phyloP scores from a whole-genome alignment of 2,888 invertebrate species.

The Epicampocera succincta region DNA sequence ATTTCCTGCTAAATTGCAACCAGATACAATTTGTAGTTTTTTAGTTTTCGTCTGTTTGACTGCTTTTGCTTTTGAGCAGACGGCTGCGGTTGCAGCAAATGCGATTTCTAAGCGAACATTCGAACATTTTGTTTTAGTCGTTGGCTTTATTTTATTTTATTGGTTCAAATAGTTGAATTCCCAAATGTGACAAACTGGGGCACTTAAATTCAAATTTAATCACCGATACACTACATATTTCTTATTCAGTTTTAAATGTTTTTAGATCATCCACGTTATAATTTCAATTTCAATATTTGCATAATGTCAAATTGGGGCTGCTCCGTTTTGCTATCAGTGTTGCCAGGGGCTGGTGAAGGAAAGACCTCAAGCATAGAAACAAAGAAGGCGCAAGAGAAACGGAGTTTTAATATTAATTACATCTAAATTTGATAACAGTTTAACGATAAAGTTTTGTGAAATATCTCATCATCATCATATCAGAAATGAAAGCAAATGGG shows the following conservation, averaged over 20 bases:
- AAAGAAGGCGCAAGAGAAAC: no score
- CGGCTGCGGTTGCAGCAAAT: not conserved
- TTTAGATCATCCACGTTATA: not conserved
- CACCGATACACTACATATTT: constrained; percentile 24
- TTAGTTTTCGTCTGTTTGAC: constrained; percentile 27
- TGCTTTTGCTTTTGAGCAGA: constrained; percentile 6
- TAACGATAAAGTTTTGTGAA: no score
- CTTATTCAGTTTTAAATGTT: constrained; percentile 31
- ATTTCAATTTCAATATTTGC: constrained; percentile 51
- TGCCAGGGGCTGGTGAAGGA: no score
- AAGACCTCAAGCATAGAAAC: no score
- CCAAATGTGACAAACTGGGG: constrained; percentile 57
- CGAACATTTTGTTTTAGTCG: not conserved
- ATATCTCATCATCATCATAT: no score
- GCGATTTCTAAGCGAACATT: no score
- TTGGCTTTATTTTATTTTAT: constrained; percentile 5
- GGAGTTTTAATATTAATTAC: no score
- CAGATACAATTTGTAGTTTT: constrained; percentile 64
- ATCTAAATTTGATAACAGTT: no score
- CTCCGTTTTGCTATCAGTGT: not conserved
- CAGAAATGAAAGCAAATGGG: no score
- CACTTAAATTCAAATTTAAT: constrained; percentile 56
- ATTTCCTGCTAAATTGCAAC: constrained; percentile 69
- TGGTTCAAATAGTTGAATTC: constrained; percentile 40
- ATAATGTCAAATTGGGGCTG: constrained; percentile 15